Conservation (phyloP, 1,140 invertebrate genomes). For the Drosophila pseudoobscura region DNA sequence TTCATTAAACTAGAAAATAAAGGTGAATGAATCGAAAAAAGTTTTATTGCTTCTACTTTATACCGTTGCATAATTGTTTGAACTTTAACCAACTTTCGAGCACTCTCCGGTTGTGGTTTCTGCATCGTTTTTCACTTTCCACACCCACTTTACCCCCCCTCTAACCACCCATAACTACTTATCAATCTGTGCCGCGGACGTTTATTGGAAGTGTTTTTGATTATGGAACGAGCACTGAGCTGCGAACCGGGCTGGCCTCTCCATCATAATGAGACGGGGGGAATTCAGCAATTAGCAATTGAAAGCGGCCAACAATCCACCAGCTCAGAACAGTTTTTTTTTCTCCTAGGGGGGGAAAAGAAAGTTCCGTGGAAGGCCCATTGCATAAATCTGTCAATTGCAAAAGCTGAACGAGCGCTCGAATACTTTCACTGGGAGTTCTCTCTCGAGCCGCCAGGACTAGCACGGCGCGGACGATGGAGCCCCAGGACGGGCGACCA, state of each 20-base stretch:
- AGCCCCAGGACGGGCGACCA: not conserved
- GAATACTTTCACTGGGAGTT: constrained; percentile 39
- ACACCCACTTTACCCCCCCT: not conserved
- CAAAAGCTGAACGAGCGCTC: constrained; percentile 69
- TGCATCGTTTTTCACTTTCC: constrained; percentile 18
- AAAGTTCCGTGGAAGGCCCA: constrained; percentile 15
- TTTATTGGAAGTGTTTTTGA: constrained; percentile 32
- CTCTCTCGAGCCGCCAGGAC: not conserved
- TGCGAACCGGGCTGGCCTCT: not conserved
- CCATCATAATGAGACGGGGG: constrained; percentile 19
- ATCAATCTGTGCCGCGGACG: constrained; percentile 20
- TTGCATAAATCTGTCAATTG: constrained; percentile 74
- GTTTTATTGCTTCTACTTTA: constrained; percentile 35
- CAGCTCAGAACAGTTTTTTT: not conserved
- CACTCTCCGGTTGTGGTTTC: constrained; percentile 52
- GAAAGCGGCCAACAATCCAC: constrained; percentile 27
- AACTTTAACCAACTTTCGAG: constrained; percentile 46
- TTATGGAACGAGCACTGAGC: not conserved
- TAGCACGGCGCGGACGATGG: too few relatives aligned
- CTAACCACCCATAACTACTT: constrained; percentile 1
- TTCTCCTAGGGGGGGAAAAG: not conserved
- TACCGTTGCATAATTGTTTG: constrained; percentile 30
- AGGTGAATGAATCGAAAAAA: constrained; percentile 49
- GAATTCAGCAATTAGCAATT: constrained; percentile 37
- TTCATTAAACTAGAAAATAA: constrained; percentile 54